phyloP scores from a whole-genome alignment of 2,888 invertebrate species.

The Eurois occulta region DNA sequence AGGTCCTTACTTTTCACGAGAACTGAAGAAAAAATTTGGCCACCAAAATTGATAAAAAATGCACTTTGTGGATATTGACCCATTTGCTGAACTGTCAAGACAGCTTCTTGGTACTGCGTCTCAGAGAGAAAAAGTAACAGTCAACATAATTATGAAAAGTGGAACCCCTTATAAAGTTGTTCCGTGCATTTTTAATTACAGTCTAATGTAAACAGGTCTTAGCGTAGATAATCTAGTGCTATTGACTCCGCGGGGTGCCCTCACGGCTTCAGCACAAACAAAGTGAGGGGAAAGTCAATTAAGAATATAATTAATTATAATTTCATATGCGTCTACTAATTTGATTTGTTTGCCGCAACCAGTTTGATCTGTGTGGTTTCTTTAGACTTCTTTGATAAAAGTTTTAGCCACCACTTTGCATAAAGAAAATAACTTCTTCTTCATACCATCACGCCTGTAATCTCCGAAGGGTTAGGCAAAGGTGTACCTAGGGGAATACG shows the following conservation, averaged over 20 bases:
- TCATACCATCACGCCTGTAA: too few species aligned
- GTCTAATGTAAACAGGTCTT: background rate
- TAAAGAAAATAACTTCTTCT: conserved; percentile 17
- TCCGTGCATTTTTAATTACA: conserved; percentile 2
- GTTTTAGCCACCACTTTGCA: conserved; percentile 20
- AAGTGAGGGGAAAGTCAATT: conserved; percentile 50
- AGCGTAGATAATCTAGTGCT: conserved; percentile 20
- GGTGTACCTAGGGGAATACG: too few species aligned
- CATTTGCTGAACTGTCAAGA: background rate
- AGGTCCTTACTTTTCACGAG: too few species aligned
- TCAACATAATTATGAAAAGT: background rate
- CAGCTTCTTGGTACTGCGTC: background rate
- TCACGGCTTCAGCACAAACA: conserved; percentile 19
- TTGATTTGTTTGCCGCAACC: conserved; percentile 28
- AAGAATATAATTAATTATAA: conserved; percentile 55
- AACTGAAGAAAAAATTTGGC: too few species aligned
- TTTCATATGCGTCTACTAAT: conserved; percentile 46
- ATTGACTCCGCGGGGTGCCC: conserved; percentile 21
- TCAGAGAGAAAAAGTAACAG: background rate
- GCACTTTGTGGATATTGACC: too few species aligned
- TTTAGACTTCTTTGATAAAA: conserved; percentile 25
- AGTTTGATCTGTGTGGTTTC: conserved; percentile 23
- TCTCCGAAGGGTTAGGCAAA: too few species aligned
- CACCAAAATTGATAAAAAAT: too few species aligned
- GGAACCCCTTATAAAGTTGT: background rate